Conservation (phyloP, 2,888 invertebrate species). For the Meliscaeva auricollis region DNA sequence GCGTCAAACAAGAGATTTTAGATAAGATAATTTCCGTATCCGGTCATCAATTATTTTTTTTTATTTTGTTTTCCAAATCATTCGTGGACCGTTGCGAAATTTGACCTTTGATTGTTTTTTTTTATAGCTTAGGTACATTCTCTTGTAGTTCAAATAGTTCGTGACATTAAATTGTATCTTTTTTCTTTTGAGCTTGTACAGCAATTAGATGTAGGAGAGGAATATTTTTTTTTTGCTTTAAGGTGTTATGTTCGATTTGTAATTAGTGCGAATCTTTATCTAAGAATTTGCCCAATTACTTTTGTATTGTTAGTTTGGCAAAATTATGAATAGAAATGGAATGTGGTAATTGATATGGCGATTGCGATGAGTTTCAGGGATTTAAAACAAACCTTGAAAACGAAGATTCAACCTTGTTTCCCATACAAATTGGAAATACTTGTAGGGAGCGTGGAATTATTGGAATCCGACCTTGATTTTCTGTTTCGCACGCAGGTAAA, state of each 20-base stretch:
- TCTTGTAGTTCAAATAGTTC: conserved; percentile 32
- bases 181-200: conserved; percentile 9
- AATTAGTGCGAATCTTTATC: conserved; percentile 26
- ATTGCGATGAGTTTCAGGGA: conserved; percentile 6
- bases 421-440: too few species aligned
- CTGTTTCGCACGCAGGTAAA: too few species aligned
- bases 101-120: conserved; percentile 38
- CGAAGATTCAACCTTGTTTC: too few species aligned
- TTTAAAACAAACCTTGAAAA: background rate
- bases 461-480: too few species aligned
- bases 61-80: conserved; percentile 12
- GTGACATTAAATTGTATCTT: conserved; percentile 41
- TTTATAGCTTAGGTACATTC: background rate
- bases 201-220: conserved; percentile 20
- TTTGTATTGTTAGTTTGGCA: background rate
- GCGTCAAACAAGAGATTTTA: conserved; percentile 10
- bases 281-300: background rate
- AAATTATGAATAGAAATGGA: background rate
- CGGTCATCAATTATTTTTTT: conserved; percentile 31
- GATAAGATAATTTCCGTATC: conserved; percentile 47
- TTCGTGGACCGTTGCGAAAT: conserved; percentile 29
- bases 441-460: too few species aligned
- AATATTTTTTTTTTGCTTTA: background rate
- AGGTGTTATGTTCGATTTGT: conserved; percentile 7
- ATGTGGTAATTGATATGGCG: background rate